Evolutionary conservation across 2,113 vertebrate genomes (phyloP), one percentile per base, ranked within the genome.

Genomic region (Isurus oxyrinchus): DNA sequence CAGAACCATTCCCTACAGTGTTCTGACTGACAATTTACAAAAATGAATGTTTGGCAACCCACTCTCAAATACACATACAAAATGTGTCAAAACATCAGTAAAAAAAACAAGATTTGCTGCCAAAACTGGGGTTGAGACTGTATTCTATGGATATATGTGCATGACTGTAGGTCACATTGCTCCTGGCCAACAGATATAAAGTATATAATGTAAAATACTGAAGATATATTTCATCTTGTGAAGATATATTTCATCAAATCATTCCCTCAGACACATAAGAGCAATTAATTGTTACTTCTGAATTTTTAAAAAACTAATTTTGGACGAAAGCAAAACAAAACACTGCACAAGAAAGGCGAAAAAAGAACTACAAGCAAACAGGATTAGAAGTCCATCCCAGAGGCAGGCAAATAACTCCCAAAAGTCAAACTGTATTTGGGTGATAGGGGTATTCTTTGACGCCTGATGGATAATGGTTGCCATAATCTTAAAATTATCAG

Each of bases 31-130:
- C 31, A 94, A 94, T n/a, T 63, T 63, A 63, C 59, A n/a, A 49
- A 94, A 94, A 40, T n/a, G 14, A 94, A 94, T 63, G 59, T 66
- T 66, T 94, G 90, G 59, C 31, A 94, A 94, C 6, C 90, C 90
- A 94, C 57, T 40, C 90, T 63, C 40, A 94, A 44, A 63, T 63
- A 94, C 14, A 40, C 35, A 40, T 14, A 63, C 31, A 63, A 40
- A 63, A 19, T 93, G 35, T 19, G 5, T 93, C 19, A 63, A n/a
- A 93, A 84, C 40, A 84, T 44, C 14, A 84, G 81, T n/a, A 44
- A 4, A 21, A 49, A 44, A 84, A 84, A 16, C 40, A 84, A 63
- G 31, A 93, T 63, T 61, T 21, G 31, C 7, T 63, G 59, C 19
- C 90, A 93, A 93, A 93, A 25, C 35, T 93, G 57, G 19, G 7